Base-by-base conservation (phyloP, 23 tunicate genomes). In the Trididemnum nubilum region DNA sequence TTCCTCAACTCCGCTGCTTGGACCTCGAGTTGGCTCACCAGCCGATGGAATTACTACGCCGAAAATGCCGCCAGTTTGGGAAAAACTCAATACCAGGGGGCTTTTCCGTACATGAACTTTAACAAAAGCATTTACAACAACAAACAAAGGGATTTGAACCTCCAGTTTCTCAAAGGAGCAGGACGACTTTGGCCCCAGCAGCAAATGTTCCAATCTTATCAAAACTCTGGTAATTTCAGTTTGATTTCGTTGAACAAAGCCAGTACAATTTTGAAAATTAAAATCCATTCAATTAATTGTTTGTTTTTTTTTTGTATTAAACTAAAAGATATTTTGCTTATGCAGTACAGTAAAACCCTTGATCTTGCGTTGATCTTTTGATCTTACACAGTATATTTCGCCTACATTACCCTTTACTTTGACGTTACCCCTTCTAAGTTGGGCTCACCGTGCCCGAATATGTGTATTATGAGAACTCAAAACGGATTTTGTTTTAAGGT, bases 31-130 rank as follows among this genome's bases (percentile, higher is more conserved):
- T 73, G 78, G 78, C 7, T 73, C 28, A 73, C 57, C 58, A 73
- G 25, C 78, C 78, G 78, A 23, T 73, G 78, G 78, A 73, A 73
- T 24, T 40, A 38, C 30, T 73, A 73, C 31, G 78, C 78, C 58
- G 78, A 73, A 73, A 73, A 73, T 27, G 78, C 78, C 3, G 57
- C 78, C 28, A 38, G 24, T 7, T 24, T 73, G 9, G 58, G 78
- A 5, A 73, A 40, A 38, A 24, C 74, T 7, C 74, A 67, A 33
- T 67, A 67, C 38, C 74, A 67, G 22, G 74, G 74, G 9, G n/a
- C 74, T 32, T 67, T 67, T 33, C 74, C 74, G 2, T 67, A 67
- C 22, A 30, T 67, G 7, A 67, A 24, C 25, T 67, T 67, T 38
- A 67, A 67, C 25, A 67, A 67, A 33, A 67, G 33, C 38, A 4